Base-by-base conservation (phyloP, 2,888 invertebrate genomes). In the Uropetala carovei region DNA sequence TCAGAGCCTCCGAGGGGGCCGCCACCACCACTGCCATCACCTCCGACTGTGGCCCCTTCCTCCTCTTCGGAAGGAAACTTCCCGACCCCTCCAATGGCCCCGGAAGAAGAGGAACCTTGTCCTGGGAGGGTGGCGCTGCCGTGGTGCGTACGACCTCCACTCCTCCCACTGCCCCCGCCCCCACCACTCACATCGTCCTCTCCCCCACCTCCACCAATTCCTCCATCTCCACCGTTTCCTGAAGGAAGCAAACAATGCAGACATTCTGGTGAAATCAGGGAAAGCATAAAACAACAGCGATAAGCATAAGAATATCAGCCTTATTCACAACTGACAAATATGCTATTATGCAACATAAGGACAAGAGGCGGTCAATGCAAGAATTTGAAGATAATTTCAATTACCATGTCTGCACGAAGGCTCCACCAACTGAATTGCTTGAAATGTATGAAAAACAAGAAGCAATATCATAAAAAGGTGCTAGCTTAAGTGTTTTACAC, bases 21-120 rank as follows among this genome's bases (percentile, higher is more conserved):
- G 10, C 94, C 94, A 8, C 93, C 93, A 64, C 93, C 93, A 68
- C 89, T 89, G 89, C 89, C 89, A 43, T 89, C 89, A 13, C 89
- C 89, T 7, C 89, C 68, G 11, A 68, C 89, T 1, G 64, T 68
- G 11, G n/a, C 89, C 16, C 89, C 89, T n/a, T 89, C 89, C 13
- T 83, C 93, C 94, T 98, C 97, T 94, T 97, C 98, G 68, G 97
- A 97, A 92, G 97, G 97, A 95, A 97, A 97, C 95, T 98, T 98
- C 93, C 64, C n/a, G 16, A 89, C 89, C 14, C 89, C 89, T 60
- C 86, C 86, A 7, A 96, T 96, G 57, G 95, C 94, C 7, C 94
- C 94, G 3, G 94, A 94, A 83, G 94, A 93, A 59, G 94, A 93
- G 57, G 94, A 94, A 92, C 96, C 95, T 93, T 96, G 95, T 92